A percentile compares a stretch with the other conserved stretches of the same genome.
Evolutionary conservation across 2,888 invertebrate genomes (phyloP).

Genomic region (Capitulum mitella): DNA sequence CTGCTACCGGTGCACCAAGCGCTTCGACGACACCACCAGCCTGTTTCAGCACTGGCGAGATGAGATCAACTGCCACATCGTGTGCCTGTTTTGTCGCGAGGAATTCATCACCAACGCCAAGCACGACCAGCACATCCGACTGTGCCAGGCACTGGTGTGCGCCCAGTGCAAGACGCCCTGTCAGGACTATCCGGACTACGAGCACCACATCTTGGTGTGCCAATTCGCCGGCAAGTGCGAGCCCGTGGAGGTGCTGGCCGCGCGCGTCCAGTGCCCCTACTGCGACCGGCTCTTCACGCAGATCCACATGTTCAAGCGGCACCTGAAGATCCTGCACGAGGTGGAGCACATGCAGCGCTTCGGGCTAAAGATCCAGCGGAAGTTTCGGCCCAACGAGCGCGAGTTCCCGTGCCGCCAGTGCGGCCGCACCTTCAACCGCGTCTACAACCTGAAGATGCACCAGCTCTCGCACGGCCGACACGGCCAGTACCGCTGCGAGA

Average conservation of each 20-base stretch:
- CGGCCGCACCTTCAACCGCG: constrained; percentile 20
- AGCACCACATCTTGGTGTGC: background rate
- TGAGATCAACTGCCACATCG: constrained; percentile 24
- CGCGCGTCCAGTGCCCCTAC: constrained; percentile 26
- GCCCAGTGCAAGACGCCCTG: constrained; percentile 7
- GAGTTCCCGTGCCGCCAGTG: constrained; percentile 7
- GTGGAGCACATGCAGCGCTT: constrained; percentile 17
- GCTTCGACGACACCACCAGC: background rate
- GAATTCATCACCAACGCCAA: constrained; percentile 24
- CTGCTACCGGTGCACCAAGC: constrained; percentile 24
- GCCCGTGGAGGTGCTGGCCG: constrained; percentile 5
- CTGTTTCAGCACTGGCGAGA: constrained; percentile 19
- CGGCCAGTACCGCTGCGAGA: constrained; percentile 25
- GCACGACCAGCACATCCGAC: constrained; percentile 20
- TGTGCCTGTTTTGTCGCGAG: constrained; percentile 20
- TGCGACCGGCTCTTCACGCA: constrained; percentile 13
- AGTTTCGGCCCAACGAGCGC: constrained; percentile 19
- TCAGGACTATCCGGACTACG: background rate
- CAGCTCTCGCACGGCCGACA: constrained; percentile 22
- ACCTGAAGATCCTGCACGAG: constrained; percentile 11
- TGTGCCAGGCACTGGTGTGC: background rate
- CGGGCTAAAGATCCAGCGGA: constrained; percentile 20
- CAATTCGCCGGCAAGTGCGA: background rate
- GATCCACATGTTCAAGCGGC: constrained; percentile 19
- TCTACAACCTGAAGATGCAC: constrained; percentile 20